Conservation (phyloP, 2,113 vertebrate species). For the Hirundichthys speculiger region DNA sequence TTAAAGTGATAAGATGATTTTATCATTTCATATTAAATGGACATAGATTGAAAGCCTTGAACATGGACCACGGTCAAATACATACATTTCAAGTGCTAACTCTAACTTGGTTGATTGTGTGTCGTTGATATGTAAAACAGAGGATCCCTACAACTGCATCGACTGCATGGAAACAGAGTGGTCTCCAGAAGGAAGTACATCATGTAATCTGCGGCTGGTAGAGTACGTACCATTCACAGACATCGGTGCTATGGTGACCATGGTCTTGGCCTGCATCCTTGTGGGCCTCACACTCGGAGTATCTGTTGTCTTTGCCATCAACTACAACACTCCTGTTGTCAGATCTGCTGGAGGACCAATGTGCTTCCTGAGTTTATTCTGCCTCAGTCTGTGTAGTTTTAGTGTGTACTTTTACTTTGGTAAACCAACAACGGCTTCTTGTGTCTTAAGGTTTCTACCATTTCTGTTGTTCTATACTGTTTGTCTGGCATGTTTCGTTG, state of each 20-base stretch:
- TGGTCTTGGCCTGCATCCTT: conserved; percentile 51
- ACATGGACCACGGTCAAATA: no score
- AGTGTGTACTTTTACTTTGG: background rate
- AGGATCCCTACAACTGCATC: conserved; percentile 77
- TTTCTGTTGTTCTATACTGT: conserved; percentile 79
- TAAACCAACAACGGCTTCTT: conserved; percentile 37
- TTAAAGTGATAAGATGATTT: no score
- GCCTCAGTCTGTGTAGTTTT: background rate
- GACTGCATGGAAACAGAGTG: conserved; percentile 81
- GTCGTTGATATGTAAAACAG: no score
- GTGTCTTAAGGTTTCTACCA: conserved; percentile 74
- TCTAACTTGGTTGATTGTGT: no score
- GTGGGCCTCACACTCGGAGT: conserved; percentile 65
- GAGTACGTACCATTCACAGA: conserved; percentile 80
- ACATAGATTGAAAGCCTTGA: no score
- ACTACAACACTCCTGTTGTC: no score
- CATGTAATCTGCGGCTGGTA: conserved; percentile 72
- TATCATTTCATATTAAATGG: no score
- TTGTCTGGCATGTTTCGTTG: conserved; percentile 84
- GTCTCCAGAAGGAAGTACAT: conserved; percentile 77
- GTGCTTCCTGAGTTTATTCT: no score
- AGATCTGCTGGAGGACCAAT: no score
- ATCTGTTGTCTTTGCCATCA: conserved; percentile 72
- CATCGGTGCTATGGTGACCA: conserved; percentile 45
- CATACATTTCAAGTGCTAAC: no score